Evolutionary conservation across 1,140 invertebrate genomes (phyloP), one percentile per base, ranked within the genome.

Genomic region (Dufourea novaeangliae): DNA sequence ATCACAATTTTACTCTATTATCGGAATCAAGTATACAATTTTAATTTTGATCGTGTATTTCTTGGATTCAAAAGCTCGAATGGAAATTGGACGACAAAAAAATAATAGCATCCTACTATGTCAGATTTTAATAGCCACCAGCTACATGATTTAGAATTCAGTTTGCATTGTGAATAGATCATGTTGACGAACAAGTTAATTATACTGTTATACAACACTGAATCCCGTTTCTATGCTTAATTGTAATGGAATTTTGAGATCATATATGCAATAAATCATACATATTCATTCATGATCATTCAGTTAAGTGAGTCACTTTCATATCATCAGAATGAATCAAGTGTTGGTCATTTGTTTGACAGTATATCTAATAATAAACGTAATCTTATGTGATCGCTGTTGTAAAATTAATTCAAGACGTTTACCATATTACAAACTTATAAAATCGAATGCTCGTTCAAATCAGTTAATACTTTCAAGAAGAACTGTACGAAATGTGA

Each of bases 391-490:
- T 10, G 57, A 86, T 63, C 78, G 71, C 59, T 91, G 86, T 63
- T 89, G 83, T 14, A 46, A 82, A 37, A 82, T 87, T 3, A 77
- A 63, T 22, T 63, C 57, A 7, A 78, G 77, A 29, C 78, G 86
- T 70, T 68, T 82, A 17, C 84, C 88, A 14, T 62, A 59, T 7
- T 92, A 88, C 68, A 84, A 88, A 83, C 80, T 93, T 59, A 70
- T 88, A 0, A 88, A 80, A 74, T 66, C 50, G 3, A 80, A 89
- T 52, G 86, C 79, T 11, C 88, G 87, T 41, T 93, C 92, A 10
- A 86, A 71, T 10, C 82, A 88, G 46, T 34, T 78, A 11, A 87
- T 91, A 14, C 70, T 92, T 20, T 81, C 89, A 6, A 86, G 88
- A 32, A 87, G 74, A 63, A 20, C 81, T 14, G 78, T 91, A 1